Evolutionary conservation across 2,888 invertebrate genomes (phyloP).

Genomic region (Rhagium mordax): DNA sequence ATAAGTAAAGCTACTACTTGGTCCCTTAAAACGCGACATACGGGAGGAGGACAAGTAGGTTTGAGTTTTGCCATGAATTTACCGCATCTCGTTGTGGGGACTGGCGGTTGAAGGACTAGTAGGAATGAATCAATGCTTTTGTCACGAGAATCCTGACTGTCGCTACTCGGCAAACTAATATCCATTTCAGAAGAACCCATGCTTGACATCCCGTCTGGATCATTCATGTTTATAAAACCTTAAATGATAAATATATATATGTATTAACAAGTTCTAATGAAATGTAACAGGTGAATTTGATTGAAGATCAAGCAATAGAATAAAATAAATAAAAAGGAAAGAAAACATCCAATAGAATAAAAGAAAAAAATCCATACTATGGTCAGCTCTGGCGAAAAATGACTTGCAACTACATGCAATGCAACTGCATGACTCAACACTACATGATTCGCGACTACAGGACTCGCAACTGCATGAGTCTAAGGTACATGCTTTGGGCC

Average conservation of each 20-base stretch:
- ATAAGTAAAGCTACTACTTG: neutral
- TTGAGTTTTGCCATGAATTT: too few species aligned
- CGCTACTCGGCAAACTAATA: neutral
- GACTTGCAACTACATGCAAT: neutral
- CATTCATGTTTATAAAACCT: neutral
- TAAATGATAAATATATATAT: neutral
- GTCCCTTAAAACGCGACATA: conserved; percentile 1
- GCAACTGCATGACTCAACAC: neutral
- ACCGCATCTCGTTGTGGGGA: too few species aligned
- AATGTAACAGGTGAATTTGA: too few species aligned
- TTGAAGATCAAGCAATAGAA: too few species aligned
- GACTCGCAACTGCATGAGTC: neutral
- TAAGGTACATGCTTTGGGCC: neutral
- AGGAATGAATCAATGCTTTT: neutral
- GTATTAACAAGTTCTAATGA: too few species aligned
- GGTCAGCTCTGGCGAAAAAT: neutral
- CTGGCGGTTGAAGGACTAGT: neutral
- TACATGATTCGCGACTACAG: neutral
- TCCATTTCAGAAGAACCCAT: neutral
- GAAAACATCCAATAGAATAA: too few species aligned
- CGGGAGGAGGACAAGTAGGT: conserved; percentile 27
- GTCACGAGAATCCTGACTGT: neutral
- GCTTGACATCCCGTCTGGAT: neutral
- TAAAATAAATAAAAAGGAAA: too few species aligned
- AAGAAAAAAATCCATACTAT: neutral